Evolutionary conservation across 1,140 invertebrate species (phyloP), one percentile per base, ranked within the genome.

Genomic region (Brachionus angularis): DNA sequence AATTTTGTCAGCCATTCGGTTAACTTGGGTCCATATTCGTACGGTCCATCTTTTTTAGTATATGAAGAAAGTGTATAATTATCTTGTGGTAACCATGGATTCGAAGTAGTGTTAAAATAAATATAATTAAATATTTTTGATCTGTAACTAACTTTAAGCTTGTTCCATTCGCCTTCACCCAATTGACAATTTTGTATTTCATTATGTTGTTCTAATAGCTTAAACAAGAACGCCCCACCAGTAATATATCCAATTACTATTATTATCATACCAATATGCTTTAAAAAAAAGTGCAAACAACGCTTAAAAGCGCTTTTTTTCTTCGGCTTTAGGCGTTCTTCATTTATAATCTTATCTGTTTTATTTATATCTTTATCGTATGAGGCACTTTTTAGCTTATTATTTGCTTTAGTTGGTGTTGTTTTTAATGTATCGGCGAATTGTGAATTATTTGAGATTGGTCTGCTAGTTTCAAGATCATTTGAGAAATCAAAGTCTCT

Each of bases 231-330:
- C 34, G 91, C 93, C 7, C 93, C 93, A 53, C 89, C 87, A 39
- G 93, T 88, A n/a, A 89, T 91, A 79, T 96, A 96, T 5, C 90
- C 89, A 47, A 96, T 88, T 33, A 97, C 90, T 44, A 96, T 84
- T 61, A 88, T 88, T 73, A 91, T 90, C 72, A 96, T 89, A 23
- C 92, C 93, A 7, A 96, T 88, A 82, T 95, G 93, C 78, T 90
- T 93, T 83, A 96, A 95, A 14, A 58, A 55, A 36, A 71, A 71
- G 7, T n/a, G 12, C 12, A 53, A 14, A 21, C 42, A 27, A 8
- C 18, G 12, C 12, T 29, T 27, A 3, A 52, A 18, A 14, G 14
- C 47, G 18, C 36, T 55, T 52, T 55, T 46, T 25, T 46, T 53
- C 21, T 58, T 58, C 7, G 53, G 33, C 21, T 58, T 29, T 14